Conservation (phyloP, 1,140 invertebrate species). For the Polypedilum vanderplanki region DNA sequence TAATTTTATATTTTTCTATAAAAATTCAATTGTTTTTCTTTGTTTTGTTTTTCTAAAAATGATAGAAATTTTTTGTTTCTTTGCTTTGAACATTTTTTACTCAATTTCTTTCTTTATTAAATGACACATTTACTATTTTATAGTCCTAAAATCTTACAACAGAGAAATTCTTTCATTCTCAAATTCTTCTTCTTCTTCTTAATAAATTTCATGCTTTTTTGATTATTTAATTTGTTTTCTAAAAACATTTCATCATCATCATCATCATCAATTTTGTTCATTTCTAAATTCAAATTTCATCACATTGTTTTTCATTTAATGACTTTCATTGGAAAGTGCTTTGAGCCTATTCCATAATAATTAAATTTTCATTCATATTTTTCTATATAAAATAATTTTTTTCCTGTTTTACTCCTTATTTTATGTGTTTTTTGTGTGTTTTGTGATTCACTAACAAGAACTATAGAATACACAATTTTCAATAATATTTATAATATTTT, state of each 20-base stretch:
- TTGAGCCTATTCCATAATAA: conserved; percentile 29
- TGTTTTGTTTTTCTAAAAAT: too few relatives aligned
- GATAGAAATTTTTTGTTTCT: too few relatives aligned
- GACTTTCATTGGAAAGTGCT: conserved; percentile 26
- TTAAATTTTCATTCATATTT: conserved; percentile 9
- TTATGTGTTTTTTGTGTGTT: not conserved
- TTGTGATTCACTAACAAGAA: conserved; percentile 3
- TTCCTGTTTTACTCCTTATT: conserved; percentile 5
- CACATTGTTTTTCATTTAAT: conserved; percentile 24
- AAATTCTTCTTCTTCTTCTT: too few relatives aligned
- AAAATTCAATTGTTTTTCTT: too few relatives aligned
- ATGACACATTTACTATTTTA: too few relatives aligned
- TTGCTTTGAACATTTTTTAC: too few relatives aligned
- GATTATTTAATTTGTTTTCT: too few relatives aligned
- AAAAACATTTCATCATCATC: conserved; percentile 18
- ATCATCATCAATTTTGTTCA: conserved; percentile 28
- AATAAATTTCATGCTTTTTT: too few relatives aligned
- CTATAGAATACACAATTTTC: not conserved
- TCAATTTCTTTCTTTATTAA: too few relatives aligned
- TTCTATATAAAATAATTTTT: conserved; percentile 5
- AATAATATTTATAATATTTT: not conserved
- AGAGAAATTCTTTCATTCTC: too few relatives aligned
- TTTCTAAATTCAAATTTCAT: conserved; percentile 19
- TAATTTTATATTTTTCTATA: too few relatives aligned
- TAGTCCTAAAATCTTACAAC: too few relatives aligned